Conservation (phyloP, 2,113 vertebrate genomes). For the Macaca nemestrina region DNA sequence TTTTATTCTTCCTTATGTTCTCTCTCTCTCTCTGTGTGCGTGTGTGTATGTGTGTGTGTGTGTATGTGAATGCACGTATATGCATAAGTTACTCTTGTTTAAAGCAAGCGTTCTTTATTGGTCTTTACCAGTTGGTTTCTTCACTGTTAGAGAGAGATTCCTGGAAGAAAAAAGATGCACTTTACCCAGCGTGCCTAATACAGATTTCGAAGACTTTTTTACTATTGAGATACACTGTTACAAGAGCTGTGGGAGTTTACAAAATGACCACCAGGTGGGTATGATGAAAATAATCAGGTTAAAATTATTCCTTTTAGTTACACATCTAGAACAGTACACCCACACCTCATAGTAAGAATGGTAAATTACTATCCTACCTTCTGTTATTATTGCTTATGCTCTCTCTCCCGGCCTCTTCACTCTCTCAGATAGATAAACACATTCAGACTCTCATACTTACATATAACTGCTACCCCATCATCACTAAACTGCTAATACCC, state of each 20-base stretch:
- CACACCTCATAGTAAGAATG: background rate
- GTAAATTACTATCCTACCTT: background rate
- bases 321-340: background rate
- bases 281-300: slow-evolving; percentile 35
- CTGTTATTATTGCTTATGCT: background rate
- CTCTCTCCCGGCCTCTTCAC: background rate
- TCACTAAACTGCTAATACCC: background rate
- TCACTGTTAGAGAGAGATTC: background rate
- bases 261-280: background rate
- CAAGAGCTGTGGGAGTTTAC: slow-evolving; percentile 5
- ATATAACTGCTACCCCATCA: background rate
- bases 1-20: background rate
- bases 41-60: background rate
- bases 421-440: background rate
- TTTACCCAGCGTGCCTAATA: background rate
- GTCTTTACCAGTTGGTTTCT: background rate
- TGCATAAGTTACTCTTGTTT: background rate
- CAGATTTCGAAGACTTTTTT: slow-evolving; percentile 15
- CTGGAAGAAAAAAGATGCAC: background rate
- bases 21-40: background rate
- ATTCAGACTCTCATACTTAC: background rate
- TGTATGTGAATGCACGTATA: background rate
- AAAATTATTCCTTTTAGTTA: slow-evolving; percentile 7
- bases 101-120: slow-evolving; percentile 3
- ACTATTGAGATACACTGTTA: background rate